Base-by-base conservation (phyloP, 2,797 vertebrate genomes). In the Uromys caudimaculatus region DNA sequence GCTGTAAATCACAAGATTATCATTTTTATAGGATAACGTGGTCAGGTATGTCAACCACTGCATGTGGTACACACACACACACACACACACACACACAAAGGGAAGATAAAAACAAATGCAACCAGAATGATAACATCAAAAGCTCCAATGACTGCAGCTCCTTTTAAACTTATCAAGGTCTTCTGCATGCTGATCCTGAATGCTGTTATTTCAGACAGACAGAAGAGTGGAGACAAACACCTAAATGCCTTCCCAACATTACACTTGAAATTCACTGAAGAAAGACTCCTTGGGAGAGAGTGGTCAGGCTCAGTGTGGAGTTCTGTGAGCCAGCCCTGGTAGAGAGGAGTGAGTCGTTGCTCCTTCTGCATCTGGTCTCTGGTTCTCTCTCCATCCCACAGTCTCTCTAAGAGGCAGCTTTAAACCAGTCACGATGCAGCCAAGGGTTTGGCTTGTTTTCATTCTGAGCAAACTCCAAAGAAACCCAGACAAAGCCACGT, bases 391-490 rank as follows among this genome's bases (percentile, higher is more conserved):
- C 35, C 38, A 21, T 88, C 29, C 56, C 78, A 89, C 16, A 35
- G 75, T 92, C 58, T 86, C 47, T 93, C 87, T 83, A 54, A 93
- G 29, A 91, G 76, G 50, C 67, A 91, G 27, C 27, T 83, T 93
- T 85, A 92, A 62, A 44, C 52, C 94, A 95, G 87, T 71, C 71
- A 76, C 76, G 85, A 85, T n/a, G 50, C 90, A 86, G 73, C 87
- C 78, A 79, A 24, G 17, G 75, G 35, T 91, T 95, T 96, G 96
- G 91, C 93, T 97, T 85, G 69, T 95, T 89, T 95, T 67, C 54
- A 88, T 44, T 91, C 58, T 50, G 29, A 93, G 81, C 12, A 27
- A 95, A 93, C 73, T 75, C 47, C 84, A 64, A n/a, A 93, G 90
- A 95, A 95, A 95, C 50, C 62, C 90, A 95, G 82, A 93, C 73